Conservation (phyloP, 2,797 vertebrate genomes). For the Mus spretus region DNA sequence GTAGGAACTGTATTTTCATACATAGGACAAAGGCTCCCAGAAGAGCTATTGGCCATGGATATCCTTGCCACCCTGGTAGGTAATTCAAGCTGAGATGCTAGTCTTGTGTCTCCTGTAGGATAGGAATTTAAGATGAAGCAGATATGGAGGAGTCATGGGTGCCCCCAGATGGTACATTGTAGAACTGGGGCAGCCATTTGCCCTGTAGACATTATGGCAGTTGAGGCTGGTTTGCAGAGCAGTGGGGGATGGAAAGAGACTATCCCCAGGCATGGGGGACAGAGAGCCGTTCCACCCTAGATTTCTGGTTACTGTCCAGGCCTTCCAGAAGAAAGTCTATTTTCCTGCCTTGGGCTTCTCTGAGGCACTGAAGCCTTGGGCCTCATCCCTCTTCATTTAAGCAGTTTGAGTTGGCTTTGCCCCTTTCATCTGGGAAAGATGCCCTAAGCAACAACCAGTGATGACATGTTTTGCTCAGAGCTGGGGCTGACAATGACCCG, state of each 20-base stretch:
- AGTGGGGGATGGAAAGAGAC: not conserved
- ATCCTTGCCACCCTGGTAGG: not conserved
- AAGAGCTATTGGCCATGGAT: not conserved
- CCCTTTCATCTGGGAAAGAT: not conserved
- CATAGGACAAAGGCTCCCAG: not conserved
- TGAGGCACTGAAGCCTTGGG: not conserved
- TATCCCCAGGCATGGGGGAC: not conserved
- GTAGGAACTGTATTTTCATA: not conserved
- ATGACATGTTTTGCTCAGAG: rapidly evolving
- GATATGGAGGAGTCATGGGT: rapidly evolving
- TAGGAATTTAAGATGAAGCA: not conserved
- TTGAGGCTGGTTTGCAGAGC: not conserved
- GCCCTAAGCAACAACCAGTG: not conserved
- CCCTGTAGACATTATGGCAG: not conserved
- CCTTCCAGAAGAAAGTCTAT: not conserved
- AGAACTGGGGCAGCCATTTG: not conserved
- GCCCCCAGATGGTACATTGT: too few relatives aligned
- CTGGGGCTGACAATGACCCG: not conserved
- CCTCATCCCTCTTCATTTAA: not conserved
- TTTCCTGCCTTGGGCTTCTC: constrained; percentile 1
- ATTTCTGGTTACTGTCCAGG: not conserved
- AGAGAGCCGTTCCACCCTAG: not conserved
- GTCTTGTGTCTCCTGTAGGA: not conserved
- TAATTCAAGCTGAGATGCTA: not conserved
- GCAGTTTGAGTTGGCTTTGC: not conserved